Conservation (phyloP, 2,888 invertebrate species). For the Megastigmus dorsalis region DNA sequence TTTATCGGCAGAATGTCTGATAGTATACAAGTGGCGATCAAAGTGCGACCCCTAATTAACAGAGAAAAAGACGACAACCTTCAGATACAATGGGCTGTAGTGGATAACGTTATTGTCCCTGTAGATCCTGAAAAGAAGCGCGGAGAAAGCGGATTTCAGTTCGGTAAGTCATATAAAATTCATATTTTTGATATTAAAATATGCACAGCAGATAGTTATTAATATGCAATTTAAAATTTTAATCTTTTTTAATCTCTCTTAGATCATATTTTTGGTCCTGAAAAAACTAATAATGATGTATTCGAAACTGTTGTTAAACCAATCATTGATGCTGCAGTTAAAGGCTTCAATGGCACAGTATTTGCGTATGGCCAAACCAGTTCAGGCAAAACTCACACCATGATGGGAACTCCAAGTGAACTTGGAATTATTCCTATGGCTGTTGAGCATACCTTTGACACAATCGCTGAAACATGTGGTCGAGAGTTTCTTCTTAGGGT, state of each 20-base stretch:
- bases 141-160: slow-evolving; percentile 65
- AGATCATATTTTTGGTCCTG: slow-evolving; percentile 85
- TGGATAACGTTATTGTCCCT: slow-evolving; percentile 78
- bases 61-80: slow-evolving; percentile 80
- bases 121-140: slow-evolving; percentile 76
- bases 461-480: slow-evolving; percentile 78
- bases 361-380: slow-evolving; percentile 95
- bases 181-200: background rate
- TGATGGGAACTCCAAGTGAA: slow-evolving; percentile 83
- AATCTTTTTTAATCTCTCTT: slow-evolving; percentile 59
- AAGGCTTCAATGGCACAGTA: slow-evolving; percentile 90
- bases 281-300: slow-evolving; percentile 78
- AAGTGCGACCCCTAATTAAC: slow-evolving; percentile 81
- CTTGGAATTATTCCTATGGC: slow-evolving; percentile 86
- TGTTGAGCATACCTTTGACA: slow-evolving; percentile 82
- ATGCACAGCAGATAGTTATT: too few relatives aligned
- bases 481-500: slow-evolving; percentile 87
- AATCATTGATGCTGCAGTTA: slow-evolving; percentile 82
- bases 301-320: slow-evolving; percentile 83
- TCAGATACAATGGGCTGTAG: slow-evolving; percentile 79
- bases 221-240: too few relatives aligned
- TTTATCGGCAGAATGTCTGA: slow-evolving; percentile 75
- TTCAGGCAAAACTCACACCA: slow-evolving; percentile 91
- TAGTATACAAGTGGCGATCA: slow-evolving; percentile 85
- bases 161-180: slow-evolving; percentile 63